These are phyloP conservation scores for Panagrolaimus sp. DNA, from an alignment of 1,140 invertebrate species.

Conservation along the genomic window DNA sequence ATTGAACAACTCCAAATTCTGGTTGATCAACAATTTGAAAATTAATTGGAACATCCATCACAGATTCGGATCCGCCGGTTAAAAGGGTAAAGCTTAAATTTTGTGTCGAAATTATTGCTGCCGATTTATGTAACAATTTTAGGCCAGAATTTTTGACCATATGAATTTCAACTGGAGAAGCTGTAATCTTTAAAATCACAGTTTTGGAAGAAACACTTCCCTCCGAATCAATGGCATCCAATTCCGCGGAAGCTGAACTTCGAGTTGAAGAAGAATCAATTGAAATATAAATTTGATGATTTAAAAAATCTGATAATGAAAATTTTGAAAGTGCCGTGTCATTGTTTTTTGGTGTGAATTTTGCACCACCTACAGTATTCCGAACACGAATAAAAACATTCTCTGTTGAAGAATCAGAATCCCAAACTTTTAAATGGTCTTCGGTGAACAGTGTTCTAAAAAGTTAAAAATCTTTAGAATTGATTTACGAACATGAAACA, in stretches of 20 bases:
- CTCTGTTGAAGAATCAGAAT: slow-evolving; percentile 43
- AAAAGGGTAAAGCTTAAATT: slow-evolving; percentile 53
- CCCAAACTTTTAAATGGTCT: slow-evolving; percentile 37
- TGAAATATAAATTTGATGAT: slow-evolving; percentile 29
- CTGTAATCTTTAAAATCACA: slow-evolving; percentile 29
- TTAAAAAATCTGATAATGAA: slow-evolving; percentile 44
- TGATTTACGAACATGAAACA: not conserved
- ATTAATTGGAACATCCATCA: slow-evolving; percentile 21
- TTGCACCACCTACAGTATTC: slow-evolving; percentile 15
- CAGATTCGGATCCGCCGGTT: slow-evolving; percentile 21
- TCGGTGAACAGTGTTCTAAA: slow-evolving; percentile 27
- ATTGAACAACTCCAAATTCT: slow-evolving; percentile 55
- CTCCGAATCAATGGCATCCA: slow-evolving; percentile 28
- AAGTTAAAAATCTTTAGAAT: not conserved
- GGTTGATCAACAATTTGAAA: slow-evolving; percentile 53
- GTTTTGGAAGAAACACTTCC: slow-evolving; percentile 19
- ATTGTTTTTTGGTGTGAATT: slow-evolving; percentile 26
- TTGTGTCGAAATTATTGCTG: slow-evolving; percentile 34
- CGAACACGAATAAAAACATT: slow-evolving; percentile 40
- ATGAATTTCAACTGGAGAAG: slow-evolving; percentile 39
- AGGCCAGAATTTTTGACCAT: slow-evolving; percentile 47
- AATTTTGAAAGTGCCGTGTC: slow-evolving; percentile 33
- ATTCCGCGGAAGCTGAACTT: slow-evolving; percentile 24
- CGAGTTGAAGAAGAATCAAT: slow-evolving; percentile 12
- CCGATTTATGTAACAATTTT: slow-evolving; percentile 41